Evolutionary conservation across 2,888 invertebrate species (phyloP).

Genomic region (Apodemia duryi): DNA sequence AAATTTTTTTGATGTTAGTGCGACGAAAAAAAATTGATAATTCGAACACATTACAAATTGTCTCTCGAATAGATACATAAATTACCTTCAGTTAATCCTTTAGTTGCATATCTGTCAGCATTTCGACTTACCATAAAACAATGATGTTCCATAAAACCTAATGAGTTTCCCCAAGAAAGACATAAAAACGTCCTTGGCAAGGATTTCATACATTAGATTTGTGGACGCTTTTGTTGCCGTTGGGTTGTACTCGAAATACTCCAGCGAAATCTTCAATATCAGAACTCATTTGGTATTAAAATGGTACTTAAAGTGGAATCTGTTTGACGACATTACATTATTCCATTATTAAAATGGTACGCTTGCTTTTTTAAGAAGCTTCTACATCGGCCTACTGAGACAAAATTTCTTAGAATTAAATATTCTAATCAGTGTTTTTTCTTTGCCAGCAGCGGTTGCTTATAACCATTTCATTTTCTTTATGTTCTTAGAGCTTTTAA

Average conservation of each 20-base stretch:
- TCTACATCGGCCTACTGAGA: not conserved
- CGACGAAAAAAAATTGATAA: too few relatives aligned
- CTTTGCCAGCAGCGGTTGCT: not conserved
- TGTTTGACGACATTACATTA: not conserved
- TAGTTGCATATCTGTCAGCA: not conserved
- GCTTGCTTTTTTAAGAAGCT: not conserved
- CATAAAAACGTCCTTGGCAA: conserved; percentile 43
- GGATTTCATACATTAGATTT: conserved; percentile 65
- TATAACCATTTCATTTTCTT: not conserved
- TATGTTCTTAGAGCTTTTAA: not conserved
- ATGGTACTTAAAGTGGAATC: not conserved
- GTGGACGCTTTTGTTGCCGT: conserved; percentile 45
- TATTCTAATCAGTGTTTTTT: not conserved
- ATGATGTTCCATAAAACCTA: not conserved
- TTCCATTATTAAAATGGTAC: not conserved
- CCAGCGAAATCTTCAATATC: conserved; percentile 42
- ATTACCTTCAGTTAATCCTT: too few relatives aligned
- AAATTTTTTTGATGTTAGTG: too few relatives aligned
- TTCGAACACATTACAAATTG: too few relatives aligned
- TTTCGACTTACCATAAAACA: not conserved
- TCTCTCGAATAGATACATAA: too few relatives aligned
- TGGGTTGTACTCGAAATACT: conserved; percentile 52
- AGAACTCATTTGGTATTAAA: conserved; percentile 15
- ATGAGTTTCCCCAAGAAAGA: not conserved
- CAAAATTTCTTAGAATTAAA: not conserved